Evolutionary conservation across 1,140 invertebrate species (phyloP).

Genomic region (Hestina assimilis): DNA sequence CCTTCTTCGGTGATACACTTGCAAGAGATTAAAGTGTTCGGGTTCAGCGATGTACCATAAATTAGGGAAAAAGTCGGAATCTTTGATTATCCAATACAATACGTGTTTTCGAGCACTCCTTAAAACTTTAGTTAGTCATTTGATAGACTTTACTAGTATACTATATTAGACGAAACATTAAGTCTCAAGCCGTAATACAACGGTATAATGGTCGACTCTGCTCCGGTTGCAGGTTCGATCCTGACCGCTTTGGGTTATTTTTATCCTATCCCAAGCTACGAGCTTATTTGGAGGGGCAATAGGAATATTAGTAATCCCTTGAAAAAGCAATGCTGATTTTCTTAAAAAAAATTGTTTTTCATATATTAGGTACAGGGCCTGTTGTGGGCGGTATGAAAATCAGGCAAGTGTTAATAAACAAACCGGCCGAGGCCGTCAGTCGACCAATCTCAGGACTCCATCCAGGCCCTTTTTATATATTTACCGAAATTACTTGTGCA

Average conservation of each 20-base stretch:
- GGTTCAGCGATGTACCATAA: constrained; percentile 60
- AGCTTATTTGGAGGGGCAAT: no score
- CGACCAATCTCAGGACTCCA: constrained; percentile 38
- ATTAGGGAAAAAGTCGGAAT: constrained; percentile 55
- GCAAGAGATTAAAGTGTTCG: constrained; percentile 72
- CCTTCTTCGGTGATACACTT: constrained; percentile 69
- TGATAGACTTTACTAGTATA: no score
- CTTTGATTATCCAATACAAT: constrained; percentile 48
- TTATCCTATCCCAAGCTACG: no score
- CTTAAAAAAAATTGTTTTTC: constrained; percentile 33
- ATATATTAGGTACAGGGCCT: constrained; percentile 61
- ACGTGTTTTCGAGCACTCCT: constrained; percentile 42
- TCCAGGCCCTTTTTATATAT: not conserved
- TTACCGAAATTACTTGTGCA: not conserved
- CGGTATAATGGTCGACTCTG: no score
- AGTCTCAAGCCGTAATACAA: no score
- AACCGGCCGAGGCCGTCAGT: constrained; percentile 58
- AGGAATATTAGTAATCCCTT: no score
- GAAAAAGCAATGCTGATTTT: no score
- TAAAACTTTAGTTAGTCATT: no score
- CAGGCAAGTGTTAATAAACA: constrained; percentile 71
- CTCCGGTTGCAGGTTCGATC: no score
- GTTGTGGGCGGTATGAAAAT: constrained; percentile 51
- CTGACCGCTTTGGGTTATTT: no score
- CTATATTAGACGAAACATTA: no score